phyloP scores from a whole-genome alignment of 2,888 invertebrate species.

The Patella pellucida region DNA sequence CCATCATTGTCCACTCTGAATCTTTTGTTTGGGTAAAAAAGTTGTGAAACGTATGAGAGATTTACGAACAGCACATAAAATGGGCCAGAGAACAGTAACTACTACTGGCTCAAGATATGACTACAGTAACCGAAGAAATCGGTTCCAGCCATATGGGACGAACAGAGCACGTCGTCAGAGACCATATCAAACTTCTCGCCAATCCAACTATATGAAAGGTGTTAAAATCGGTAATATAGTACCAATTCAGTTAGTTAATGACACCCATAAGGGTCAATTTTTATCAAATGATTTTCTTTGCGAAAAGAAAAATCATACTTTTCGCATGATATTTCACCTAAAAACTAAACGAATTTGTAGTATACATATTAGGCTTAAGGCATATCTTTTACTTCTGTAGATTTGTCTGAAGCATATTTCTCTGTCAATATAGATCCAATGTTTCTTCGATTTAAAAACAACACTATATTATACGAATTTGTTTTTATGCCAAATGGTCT shows the following conservation, averaged over 20 bases:
- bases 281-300: background rate
- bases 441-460: too few relatives aligned
- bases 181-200: background rate
- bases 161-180: background rate
- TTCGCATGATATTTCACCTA: background rate
- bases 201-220: background rate
- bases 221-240: background rate
- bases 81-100: background rate
- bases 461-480: too few relatives aligned
- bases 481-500: background rate
- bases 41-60: background rate
- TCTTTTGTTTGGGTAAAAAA: background rate
- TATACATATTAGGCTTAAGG: background rate
- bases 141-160: background rate
- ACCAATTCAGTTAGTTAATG: slow-evolving; percentile 2
- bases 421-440: background rate
- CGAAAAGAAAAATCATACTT: slow-evolving; percentile 4
- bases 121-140: background rate
- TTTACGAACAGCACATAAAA: background rate
- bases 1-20: background rate
- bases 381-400: background rate
- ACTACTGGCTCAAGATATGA: background rate
- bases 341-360: background rate
- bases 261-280: background rate
- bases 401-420: slow-evolving; percentile 9